Conservation (phyloP, 2,888 invertebrate species). For the Dryobota labecula region DNA sequence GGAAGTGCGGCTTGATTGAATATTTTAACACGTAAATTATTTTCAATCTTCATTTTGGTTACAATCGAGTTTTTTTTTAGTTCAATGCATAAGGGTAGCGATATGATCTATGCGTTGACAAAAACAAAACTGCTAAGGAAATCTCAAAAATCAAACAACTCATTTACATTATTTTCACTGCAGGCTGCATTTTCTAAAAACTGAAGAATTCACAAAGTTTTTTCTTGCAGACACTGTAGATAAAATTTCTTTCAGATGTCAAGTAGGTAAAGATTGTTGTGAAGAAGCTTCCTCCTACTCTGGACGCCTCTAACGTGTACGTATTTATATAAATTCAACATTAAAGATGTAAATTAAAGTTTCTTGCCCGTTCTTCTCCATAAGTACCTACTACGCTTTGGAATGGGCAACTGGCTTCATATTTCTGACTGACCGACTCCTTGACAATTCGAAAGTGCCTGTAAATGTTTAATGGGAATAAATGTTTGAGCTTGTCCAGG, state of each 20-base stretch:
- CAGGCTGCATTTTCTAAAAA: background rate
- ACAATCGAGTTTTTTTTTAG: background rate
- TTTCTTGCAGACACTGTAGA: background rate
- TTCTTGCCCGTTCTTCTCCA: too few species aligned
- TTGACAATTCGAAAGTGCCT: too few species aligned
- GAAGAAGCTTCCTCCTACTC: too few species aligned
- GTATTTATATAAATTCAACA: too few species aligned
- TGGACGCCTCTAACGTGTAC: too few species aligned
- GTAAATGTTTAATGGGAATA: too few species aligned
- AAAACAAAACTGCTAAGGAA: background rate
- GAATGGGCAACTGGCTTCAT: too few species aligned
- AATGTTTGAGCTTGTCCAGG: too few species aligned
- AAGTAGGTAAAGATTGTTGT: background rate
- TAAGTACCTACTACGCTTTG: too few species aligned
- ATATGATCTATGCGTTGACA: background rate
- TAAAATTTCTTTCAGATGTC: too few species aligned
- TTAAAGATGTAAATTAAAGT: too few species aligned
- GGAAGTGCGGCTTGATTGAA: background rate
- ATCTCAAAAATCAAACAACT: constrained; percentile 38
- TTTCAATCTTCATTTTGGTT: background rate
- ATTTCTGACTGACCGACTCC: too few species aligned
- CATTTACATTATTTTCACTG: constrained; percentile 47
- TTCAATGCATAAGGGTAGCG: background rate
- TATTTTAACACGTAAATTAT: background rate
- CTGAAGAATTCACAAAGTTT: constrained; percentile 32